Base-by-base conservation (phyloP, 2,888 invertebrate genomes). In the Drepana falcataria region DNA sequence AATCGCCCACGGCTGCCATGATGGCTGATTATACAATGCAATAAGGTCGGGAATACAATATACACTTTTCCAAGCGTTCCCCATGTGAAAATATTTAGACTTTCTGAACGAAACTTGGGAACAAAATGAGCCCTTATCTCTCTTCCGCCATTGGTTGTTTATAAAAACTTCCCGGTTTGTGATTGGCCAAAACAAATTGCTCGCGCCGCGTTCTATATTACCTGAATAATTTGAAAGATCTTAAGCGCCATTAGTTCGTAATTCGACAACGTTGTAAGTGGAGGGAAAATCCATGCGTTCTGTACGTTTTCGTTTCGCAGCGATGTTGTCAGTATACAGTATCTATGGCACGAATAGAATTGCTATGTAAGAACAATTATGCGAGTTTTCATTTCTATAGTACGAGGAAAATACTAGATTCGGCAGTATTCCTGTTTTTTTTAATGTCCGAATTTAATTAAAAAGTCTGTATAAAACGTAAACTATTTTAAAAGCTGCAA, bases 111-210 rank as follows among this genome's bases (percentile, higher is more conserved):
- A 70, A 73, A 75, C 66, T 74, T 68, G 67, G 71, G 71, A 81
- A 73, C 67, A 80, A 80, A 86, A 78, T 78, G 67, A 67, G 81
- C 81, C 70, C 79, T 87, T 91, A 91, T 91, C 86, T 85, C 80
- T 77, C 79, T 79, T 75, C 83, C 79, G 79, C 87, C 75, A 92
- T 92, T 92, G 91, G 92, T 67, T 82, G 87, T 83, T 86, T 83
- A 71, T 79, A 88, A 89, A 88, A 85, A 85, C 71, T 74, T 79
- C 77, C 77, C 76, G 76, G 80, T 82, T 71, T 79, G 83, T 82
- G 86, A 92, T 92, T 92, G 92, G 92, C 77, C 75, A 78, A 86
- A 87, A 87, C 87, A 92, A 92, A 92, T 91, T 91, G 91, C 85
- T 81, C 79, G 84, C 85, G 89, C 84, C 73, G 75, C 73, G 81